Conservation (phyloP, 2,113 vertebrate genomes). For the chimpanzee (Pan troglodytes) region NHGRI_mPanTro3-v2.1_pri NC_086015.1:14006001-14006500, state of each 20-base stretch:
- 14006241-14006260: not conserved
- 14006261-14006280: not conserved
- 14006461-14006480: not conserved
- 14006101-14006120: not conserved
- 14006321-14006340: not conserved
- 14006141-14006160: not conserved
- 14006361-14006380: not conserved
- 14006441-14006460: not conserved
- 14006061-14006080: too few relatives aligned
- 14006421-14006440: not conserved
- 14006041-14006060: too few relatives aligned
- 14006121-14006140: not conserved
- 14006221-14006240: not conserved
- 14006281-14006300: not conserved
- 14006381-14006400: not conserved
- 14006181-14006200: not conserved
- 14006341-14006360: not conserved
- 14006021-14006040: too few relatives aligned
- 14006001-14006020: too few relatives aligned
- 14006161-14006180: not conserved
- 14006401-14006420: not conserved
- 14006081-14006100: too few relatives aligned
- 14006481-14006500: constrained; percentile 12
- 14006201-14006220: not conserved
- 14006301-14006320: not conserved